Base-by-base conservation (phyloP, 2,888 invertebrate genomes). In the Cephus spinipes region DNA sequence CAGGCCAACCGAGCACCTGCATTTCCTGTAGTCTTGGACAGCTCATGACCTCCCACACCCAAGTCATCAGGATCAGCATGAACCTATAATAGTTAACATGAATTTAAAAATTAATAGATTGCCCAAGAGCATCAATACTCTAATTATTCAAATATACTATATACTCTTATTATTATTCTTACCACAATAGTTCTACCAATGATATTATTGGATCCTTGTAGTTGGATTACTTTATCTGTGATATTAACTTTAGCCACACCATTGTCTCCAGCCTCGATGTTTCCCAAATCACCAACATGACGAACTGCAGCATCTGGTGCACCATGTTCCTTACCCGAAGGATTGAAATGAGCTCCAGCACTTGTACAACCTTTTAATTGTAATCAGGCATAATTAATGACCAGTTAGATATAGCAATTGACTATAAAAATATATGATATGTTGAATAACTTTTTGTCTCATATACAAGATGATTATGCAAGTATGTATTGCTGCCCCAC, bases 271-370 rank as follows among this genome's bases (percentile, higher is more conserved):
- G 96, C 95, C 82, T 93, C 94, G 71, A 98, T 94, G 89, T 98
- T 97, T 79, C 98, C 98, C 81, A 99, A 93, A 91, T 99, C 98
- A 1, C 98, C 98, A 73, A 96, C 95, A 91, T 99, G 98, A 81
- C 98, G 95, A 6, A 93, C 92, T 0, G 88, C 87, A 80, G 96
- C 94, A 34, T 91, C 92, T 0, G 98, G 98, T 0, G 94, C 96
- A 23, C 97, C 99, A 89, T 99, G 99, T 0, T 96, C 96, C 86
- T 94, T 94, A 84, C 94, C 94, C 74, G 91, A 84, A 0, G 98
- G 98, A 92, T 99, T 99, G 92, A 97, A 99, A 92, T 99, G 99
- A 0, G 97, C 93, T 0, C 98, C 99, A 68, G 98, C 98, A 69
- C 97, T 98, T n/a, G 96, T 97, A 92, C 99, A 99, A 1, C 91